Evolutionary conservation across 2,797 vertebrate genomes (phyloP).

Genomic region (Orientallactaga sibirica): DNA sequence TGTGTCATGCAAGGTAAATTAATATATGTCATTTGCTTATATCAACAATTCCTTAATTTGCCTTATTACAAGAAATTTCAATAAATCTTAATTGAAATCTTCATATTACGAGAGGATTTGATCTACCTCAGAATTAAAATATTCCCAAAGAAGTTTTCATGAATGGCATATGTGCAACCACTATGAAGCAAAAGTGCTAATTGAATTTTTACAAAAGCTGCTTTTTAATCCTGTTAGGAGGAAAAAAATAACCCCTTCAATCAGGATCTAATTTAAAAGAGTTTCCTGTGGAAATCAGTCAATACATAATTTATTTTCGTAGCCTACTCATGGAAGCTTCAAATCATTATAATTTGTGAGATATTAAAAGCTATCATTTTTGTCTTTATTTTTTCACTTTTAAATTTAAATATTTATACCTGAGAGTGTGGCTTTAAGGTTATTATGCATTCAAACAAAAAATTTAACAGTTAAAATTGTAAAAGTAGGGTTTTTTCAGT

Average conservation of each 20-base stretch:
- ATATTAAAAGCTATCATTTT: not conserved
- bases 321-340: constrained; percentile 20
- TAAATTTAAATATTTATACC: constrained; percentile 22
- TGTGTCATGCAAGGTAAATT: not conserved
- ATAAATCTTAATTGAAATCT: constrained; percentile 75
- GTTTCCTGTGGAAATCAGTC: constrained; percentile 34
- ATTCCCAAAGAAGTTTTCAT: constrained; percentile 56
- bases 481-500: not conserved
- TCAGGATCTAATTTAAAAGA: constrained; percentile 55
- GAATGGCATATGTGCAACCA: constrained; percentile 32
- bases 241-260: constrained; percentile 8
- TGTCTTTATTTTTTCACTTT: not conserved
- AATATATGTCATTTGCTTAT: not conserved
- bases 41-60: constrained; percentile 70
- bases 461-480: constrained; percentile 17
- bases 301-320: constrained; percentile 61
- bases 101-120: constrained; percentile 64
- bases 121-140: constrained; percentile 66
- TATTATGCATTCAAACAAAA: constrained; percentile 25
- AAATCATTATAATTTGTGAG: constrained; percentile 48
- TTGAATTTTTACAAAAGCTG: constrained; percentile 64
- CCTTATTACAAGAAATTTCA: constrained; percentile 68
- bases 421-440: constrained; percentile 21
- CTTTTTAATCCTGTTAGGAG: constrained; percentile 47
- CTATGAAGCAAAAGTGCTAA: constrained; percentile 68